Evolutionary conservation across 2,888 invertebrate species (phyloP).

Genomic region (Dysmachus trigonus): DNA sequence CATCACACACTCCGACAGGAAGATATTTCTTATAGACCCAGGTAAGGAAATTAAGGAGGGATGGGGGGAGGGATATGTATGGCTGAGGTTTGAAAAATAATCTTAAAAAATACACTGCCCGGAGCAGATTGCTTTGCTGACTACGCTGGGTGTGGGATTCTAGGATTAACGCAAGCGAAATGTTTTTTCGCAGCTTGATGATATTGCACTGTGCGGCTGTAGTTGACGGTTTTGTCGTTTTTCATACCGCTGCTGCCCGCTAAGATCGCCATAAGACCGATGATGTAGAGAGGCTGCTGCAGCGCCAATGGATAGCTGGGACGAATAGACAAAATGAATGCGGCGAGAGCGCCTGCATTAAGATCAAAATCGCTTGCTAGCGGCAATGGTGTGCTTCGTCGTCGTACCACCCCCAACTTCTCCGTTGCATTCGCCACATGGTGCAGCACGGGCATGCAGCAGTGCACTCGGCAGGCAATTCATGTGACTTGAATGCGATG

Average conservation of each 20-base stretch:
- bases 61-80: neutral
- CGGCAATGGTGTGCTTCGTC: neutral
- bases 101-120: neutral
- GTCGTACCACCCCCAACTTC: neutral
- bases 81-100: neutral
- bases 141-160: neutral
- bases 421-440: neutral
- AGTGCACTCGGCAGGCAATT: neutral
- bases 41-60: neutral
- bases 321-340: neutral
- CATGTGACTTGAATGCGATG: constrained; percentile 34
- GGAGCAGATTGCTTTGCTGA: neutral
- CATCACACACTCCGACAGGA: neutral
- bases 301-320: neutral
- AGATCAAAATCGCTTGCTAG: constrained; percentile 12
- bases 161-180: constrained; percentile 3
- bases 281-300: neutral
- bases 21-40: neutral
- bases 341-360: neutral
- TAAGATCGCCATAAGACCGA: neutral
- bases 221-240: constrained; percentile 21
- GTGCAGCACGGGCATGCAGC: neutral
- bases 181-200: constrained; percentile 1
- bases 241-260: neutral
- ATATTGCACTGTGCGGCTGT: constrained; percentile 8